Evolutionary conservation across 2,113 vertebrate genomes (phyloP).

Genomic region (Chamaetylas fuelleborni): DNA sequence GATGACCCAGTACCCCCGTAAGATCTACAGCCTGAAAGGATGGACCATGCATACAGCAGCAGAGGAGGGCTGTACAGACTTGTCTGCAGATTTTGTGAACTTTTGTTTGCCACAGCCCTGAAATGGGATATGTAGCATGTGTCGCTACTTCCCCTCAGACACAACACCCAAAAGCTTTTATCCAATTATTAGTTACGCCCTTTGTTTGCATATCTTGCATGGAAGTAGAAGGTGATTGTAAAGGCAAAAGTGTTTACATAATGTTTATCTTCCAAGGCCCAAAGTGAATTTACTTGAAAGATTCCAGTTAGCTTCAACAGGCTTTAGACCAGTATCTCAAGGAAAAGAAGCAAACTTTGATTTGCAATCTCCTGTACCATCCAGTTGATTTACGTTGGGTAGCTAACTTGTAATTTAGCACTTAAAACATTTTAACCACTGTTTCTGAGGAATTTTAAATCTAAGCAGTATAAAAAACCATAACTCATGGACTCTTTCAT

Average conservation of each 20-base stretch:
- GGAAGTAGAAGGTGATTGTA: background rate
- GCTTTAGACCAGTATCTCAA: background rate
- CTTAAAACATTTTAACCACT: conserved; percentile 10
- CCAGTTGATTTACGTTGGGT: background rate
- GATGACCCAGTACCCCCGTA: background rate
- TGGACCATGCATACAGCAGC: rapidly evolving
- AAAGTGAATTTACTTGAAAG: background rate
- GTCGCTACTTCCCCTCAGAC: background rate
- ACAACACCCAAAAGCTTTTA: background rate
- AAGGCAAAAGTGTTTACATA: background rate
- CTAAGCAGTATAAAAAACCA: background rate
- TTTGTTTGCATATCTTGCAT: background rate
- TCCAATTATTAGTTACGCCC: background rate
- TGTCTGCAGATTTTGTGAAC: background rate
- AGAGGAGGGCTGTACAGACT: background rate
- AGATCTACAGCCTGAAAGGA: background rate
- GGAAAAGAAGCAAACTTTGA: background rate
- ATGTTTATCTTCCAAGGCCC: background rate
- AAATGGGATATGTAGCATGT: background rate
- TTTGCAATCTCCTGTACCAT: background rate
- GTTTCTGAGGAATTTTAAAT: conserved; percentile 21
- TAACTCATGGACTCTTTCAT: background rate
- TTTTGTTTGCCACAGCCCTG: background rate
- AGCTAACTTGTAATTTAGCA: conserved; percentile 19
- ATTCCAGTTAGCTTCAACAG: background rate